Conservation (phyloP, 2,113 vertebrate species). For the Pelecanoides urinatrix region DNA sequence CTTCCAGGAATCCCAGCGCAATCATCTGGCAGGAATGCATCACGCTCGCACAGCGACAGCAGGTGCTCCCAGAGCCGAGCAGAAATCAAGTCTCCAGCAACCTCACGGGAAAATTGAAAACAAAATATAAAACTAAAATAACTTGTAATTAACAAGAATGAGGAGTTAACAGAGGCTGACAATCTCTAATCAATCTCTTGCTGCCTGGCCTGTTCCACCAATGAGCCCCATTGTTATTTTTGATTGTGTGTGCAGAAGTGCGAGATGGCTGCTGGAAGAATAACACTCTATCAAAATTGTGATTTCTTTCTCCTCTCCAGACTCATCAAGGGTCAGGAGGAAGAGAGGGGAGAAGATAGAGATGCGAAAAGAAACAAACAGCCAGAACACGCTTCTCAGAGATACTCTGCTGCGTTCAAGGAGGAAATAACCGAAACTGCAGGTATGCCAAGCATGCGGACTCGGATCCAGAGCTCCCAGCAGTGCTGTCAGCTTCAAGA, state of each 20-base stretch:
- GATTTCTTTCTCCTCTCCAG: background rate
- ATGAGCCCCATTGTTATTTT: conserved; percentile 50
- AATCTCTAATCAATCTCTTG: conserved; percentile 48
- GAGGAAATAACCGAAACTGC: background rate
- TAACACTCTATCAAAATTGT: conserved; percentile 11
- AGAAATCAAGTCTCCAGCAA: background rate
- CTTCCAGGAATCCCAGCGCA: background rate
- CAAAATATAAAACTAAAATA: conserved; percentile 37
- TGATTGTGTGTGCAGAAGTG: conserved; percentile 41
- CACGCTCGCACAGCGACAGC: rapidly evolving
- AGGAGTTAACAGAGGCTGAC: conserved; percentile 30
- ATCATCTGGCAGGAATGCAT: background rate
- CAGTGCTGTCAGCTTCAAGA: background rate
- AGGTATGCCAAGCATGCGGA: background rate
- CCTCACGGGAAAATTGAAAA: background rate
- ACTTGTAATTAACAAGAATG: conserved; percentile 54
- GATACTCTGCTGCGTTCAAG: background rate
- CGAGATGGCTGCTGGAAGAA: background rate
- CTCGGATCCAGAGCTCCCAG: background rate
- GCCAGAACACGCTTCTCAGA: background rate
- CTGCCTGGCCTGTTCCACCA: conserved; percentile 5
- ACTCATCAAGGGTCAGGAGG: background rate
- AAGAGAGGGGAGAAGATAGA: background rate
- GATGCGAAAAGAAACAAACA: conserved; percentile 4
- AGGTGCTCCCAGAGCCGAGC: rapidly evolving